These are phyloP conservation scores for Papilio aristodemus DNA, from an alignment of 1,140 invertebrate genomes.

Conservation along the genomic window DNA sequence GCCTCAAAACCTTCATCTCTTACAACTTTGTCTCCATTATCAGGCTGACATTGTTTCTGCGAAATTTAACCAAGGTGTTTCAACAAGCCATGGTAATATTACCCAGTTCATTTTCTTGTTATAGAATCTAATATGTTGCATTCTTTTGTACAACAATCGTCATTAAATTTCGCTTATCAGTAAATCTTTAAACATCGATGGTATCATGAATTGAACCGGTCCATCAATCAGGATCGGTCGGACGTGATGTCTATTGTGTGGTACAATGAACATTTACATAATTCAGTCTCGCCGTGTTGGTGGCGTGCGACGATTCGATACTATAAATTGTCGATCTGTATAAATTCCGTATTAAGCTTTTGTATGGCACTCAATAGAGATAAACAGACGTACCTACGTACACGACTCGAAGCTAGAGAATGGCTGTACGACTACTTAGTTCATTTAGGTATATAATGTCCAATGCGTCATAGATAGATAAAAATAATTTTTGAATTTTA, in stretches of 20 bases:
- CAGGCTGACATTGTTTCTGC: too few relatives aligned
- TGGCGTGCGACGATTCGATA: slow-evolving; percentile 39
- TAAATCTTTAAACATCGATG: slow-evolving; percentile 47
- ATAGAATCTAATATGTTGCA: background rate
- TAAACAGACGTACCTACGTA: background rate
- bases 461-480: too few relatives aligned
- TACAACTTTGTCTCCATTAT: too few relatives aligned
- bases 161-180: slow-evolving; percentile 56
- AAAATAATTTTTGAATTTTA: too few relatives aligned
- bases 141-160: background rate
- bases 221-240: slow-evolving; percentile 62
- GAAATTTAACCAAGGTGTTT: too few relatives aligned
- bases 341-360: background rate
- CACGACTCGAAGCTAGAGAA: background rate
- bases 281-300: slow-evolving; percentile 49
- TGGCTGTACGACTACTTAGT: too few relatives aligned
- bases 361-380: slow-evolving; percentile 6
- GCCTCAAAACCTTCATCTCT: too few relatives aligned
- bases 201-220: slow-evolving; percentile 47
- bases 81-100: background rate
- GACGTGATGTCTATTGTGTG: slow-evolving; percentile 59
- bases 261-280: slow-evolving; percentile 57
- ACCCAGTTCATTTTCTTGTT: background rate
- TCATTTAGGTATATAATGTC: too few relatives aligned
- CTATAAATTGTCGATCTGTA: slow-evolving; percentile 16